These are phyloP conservation scores for Champsocephalus gunnari DNA, from an alignment of 2,797 vertebrate genomes.

Conservation along the genomic window DNA sequence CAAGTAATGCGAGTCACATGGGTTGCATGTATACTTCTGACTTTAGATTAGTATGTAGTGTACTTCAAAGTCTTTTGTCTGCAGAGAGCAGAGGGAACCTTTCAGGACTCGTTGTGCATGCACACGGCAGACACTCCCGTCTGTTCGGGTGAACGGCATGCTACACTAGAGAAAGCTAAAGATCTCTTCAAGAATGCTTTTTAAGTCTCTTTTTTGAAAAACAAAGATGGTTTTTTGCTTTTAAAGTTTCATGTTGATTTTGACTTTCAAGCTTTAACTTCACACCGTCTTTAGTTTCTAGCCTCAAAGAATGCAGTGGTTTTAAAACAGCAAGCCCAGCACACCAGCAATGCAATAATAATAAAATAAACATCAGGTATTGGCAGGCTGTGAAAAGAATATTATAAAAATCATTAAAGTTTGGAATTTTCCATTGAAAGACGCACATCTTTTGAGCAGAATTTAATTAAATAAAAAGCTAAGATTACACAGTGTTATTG, in stretches of 20 bases:
- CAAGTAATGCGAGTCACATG: background rate
- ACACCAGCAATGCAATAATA: constrained; percentile 32
- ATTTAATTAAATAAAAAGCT: constrained; percentile 15
- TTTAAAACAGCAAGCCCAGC: constrained; percentile 38
- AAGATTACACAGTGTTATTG: constrained; percentile 13
- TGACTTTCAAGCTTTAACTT: constrained; percentile 40
- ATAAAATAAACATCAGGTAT: constrained; percentile 7
- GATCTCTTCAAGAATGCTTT: constrained; percentile 59
- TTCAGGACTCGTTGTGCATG: constrained; percentile 63
- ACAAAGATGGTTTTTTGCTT: constrained; percentile 48
- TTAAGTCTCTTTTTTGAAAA: constrained; percentile 55
- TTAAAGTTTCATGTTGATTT: constrained; percentile 57
- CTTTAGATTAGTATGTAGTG: constrained; percentile 22
- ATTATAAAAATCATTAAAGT: constrained; percentile 9
- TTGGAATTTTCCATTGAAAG: background rate
- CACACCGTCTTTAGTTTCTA: constrained; percentile 34
- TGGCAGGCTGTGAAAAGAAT: background rate
- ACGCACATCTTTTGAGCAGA: background rate
- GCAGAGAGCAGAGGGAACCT: constrained; percentile 28
- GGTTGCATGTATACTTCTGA: constrained; percentile 6
- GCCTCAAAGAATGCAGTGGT: constrained; percentile 27
- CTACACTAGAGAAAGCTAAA: constrained; percentile 50
- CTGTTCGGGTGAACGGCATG: constrained; percentile 57
- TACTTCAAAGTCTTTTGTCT: constrained; percentile 43
- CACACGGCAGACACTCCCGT: constrained; percentile 45